A percentile compares a stretch with the other conserved stretches of the same genome.
Conservation (phyloP, 2,797 vertebrate genomes). For the Lepilemur septentrionalis region DNA sequence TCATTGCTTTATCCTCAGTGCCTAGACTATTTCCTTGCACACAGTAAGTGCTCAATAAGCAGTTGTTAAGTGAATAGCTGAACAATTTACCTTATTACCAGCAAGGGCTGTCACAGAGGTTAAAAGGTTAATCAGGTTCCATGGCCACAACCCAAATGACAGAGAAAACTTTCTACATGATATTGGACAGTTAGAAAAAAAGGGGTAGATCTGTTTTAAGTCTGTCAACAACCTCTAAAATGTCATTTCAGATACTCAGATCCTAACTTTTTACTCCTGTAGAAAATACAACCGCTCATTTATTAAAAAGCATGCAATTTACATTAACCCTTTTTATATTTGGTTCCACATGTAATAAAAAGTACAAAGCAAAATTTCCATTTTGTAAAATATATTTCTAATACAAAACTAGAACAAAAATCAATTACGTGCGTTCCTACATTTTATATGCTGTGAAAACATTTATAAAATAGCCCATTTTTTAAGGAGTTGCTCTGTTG, state of each 20-base stretch:
- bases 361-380: neutral
- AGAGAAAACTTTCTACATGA: constrained; percentile 64
- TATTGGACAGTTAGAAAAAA: constrained; percentile 59
- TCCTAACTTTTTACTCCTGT: constrained; percentile 12
- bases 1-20: neutral
- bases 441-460: neutral
- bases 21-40: neutral
- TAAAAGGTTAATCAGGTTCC: constrained; percentile 62
- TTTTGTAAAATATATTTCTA: neutral
- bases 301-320: neutral
- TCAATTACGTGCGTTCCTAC: neutral
- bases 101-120: neutral
- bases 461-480: neutral
- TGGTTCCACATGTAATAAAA: neutral
- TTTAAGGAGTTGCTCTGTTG: neutral
- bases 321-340: neutral
- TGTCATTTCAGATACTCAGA: constrained; percentile 59
- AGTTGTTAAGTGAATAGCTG: neutral
- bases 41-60: neutral
- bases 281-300: neutral
- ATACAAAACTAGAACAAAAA: neutral
- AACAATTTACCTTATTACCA: constrained; percentile 21
- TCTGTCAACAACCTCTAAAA: constrained; percentile 22
- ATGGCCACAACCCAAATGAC: constrained; percentile 33
- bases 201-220: constrained; percentile 54